Evolutionary conservation across 2,888 invertebrate genomes (phyloP).

Genomic region (Smittia sp.): DNA sequence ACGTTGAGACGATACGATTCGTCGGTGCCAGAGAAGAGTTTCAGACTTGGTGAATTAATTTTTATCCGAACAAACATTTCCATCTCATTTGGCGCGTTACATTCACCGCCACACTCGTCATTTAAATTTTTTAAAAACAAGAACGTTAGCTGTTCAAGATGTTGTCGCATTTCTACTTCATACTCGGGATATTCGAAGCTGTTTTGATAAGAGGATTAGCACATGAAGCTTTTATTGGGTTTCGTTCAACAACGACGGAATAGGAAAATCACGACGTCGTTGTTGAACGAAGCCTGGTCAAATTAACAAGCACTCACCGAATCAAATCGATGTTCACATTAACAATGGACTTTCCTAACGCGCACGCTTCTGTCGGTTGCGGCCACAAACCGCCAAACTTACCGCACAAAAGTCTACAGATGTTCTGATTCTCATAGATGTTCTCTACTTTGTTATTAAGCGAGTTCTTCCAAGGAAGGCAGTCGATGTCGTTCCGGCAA

Average conservation of each 20-base stretch:
- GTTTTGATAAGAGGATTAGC: neutral
- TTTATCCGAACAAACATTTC: conserved; percentile 60
- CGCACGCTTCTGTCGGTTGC: conserved; percentile 59
- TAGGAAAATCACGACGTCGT: no score
- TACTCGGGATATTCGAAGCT: conserved; percentile 28
- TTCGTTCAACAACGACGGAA: no score
- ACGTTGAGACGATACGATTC: conserved; percentile 66
- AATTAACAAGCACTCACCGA: no score
- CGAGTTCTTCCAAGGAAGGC: conserved; percentile 1
- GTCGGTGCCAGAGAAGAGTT: conserved; percentile 65
- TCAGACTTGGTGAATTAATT: conserved; percentile 55
- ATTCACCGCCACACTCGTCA: conserved; percentile 60
- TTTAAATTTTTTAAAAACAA: conserved; percentile 53
- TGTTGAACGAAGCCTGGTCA: no score
- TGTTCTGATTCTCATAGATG: conserved; percentile 56
- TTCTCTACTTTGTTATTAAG: neutral
- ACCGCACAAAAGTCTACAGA: conserved; percentile 68
- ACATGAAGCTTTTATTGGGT: neutral
- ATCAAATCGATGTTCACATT: conserved; percentile 60
- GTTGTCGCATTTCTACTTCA: neutral
- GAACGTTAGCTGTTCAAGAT: conserved; percentile 17
- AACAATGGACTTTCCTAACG: conserved; percentile 52
- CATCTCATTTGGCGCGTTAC: conserved; percentile 55
- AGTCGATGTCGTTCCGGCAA: conserved; percentile 9
- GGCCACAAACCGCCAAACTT: conserved; percentile 70